Conservation (phyloP, 2,888 invertebrate genomes). For the Pachydiplax longipennis region DNA sequence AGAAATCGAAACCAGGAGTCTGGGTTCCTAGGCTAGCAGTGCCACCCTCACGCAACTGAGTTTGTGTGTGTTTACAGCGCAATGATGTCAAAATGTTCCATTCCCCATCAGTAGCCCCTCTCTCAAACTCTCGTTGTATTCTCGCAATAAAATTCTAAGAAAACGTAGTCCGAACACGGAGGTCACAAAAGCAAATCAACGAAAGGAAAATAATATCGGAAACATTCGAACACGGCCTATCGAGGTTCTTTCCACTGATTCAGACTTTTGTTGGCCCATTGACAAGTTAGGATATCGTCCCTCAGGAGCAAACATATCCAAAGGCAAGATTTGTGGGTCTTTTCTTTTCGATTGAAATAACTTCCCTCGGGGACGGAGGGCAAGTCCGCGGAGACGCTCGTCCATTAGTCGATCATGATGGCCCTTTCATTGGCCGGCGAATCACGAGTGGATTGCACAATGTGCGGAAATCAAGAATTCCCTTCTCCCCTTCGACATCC, state of each 20-base stretch:
- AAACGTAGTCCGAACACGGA: too few species aligned
- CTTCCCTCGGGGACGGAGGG: background rate
- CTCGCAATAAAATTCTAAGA: too few species aligned
- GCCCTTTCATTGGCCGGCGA: slow-evolving; percentile 23
- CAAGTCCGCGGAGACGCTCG: background rate
- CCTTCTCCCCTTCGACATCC: background rate
- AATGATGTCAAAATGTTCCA: too few species aligned
- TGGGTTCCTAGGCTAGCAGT: too few species aligned
- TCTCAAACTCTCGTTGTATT: too few species aligned
- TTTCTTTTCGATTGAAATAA: background rate
- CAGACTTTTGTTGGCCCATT: background rate
- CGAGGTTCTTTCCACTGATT: background rate
- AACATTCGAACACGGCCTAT: background rate
- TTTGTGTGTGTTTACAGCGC: too few species aligned
- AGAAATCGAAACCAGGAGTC: too few species aligned
- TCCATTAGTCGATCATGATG: slow-evolving; percentile 7
- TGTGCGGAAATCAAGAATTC: slow-evolving; percentile 2
- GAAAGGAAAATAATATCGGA: background rate
- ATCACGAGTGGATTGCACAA: slow-evolving; percentile 16
- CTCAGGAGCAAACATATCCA: background rate
- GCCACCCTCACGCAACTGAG: too few species aligned
- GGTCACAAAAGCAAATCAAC: too few species aligned
- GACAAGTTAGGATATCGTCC: background rate
- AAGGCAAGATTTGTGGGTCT: background rate
- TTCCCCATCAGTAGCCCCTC: too few species aligned